Evolutionary conservation across 2,113 vertebrate species (phyloP).

Genomic region (Pangasianodon hypophthalmus): DNA sequence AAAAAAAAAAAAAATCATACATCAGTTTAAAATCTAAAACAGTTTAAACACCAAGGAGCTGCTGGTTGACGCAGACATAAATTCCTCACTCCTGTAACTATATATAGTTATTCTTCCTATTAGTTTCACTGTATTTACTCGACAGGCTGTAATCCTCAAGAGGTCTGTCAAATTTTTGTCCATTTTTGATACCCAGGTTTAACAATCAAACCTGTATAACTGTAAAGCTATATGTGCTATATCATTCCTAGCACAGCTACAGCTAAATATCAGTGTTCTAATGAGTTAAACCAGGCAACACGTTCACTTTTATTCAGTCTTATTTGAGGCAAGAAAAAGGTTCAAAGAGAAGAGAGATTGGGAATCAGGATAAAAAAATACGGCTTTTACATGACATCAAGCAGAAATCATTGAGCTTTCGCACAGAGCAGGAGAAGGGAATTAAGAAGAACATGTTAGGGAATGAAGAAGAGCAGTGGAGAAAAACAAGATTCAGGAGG

Average conservation of each 20-base stretch:
- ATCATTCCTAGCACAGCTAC: not conserved
- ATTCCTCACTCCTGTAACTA: not conserved
- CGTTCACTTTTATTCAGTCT: not conserved
- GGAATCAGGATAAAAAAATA: not conserved
- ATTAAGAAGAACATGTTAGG: not conserved
- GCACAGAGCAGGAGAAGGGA: not conserved
- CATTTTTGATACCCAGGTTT: not conserved
- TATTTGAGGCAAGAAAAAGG: not conserved
- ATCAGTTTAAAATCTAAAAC: not conserved
- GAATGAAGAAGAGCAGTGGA: not conserved
- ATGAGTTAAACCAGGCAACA: not conserved
- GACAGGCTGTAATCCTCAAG: not conserved
- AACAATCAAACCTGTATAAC: no score
- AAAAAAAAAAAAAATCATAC: not conserved
- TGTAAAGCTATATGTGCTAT: no score
- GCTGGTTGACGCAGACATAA: not conserved
- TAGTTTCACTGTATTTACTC: not conserved
- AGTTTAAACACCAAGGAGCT: not conserved
- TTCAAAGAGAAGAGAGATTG: not conserved
- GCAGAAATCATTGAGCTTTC: not conserved
- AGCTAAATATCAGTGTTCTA: not conserved
- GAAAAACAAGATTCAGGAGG: not conserved
- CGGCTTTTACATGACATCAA: not conserved
- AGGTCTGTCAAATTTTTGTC: not conserved
- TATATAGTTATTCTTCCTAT: not conserved